Base-by-base conservation (phyloP, 2,888 invertebrate species). In the Lycaena phlaeas region DNA sequence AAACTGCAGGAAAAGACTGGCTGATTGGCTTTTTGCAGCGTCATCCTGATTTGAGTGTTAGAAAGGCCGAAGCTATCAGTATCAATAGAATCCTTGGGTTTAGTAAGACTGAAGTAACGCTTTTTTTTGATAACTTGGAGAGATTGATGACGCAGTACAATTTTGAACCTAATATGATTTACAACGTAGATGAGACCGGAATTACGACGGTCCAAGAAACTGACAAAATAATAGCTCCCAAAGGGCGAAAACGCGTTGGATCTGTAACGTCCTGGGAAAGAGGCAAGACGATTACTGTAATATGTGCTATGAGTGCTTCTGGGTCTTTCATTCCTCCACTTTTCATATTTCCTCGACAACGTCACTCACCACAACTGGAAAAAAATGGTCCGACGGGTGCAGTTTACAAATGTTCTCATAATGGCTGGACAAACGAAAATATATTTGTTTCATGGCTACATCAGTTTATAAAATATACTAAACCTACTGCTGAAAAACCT, bases 41-140 rank as follows among this genome's bases (percentile, higher is more conserved):
- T 11, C 48, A 56, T 50, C 49, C 51, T 40, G 30, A 50, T 44
- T 15, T 53, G 27, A 48, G 48, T 44, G 50, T 54, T 38, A 51
- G 50, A 47, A 53, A 50, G 41, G 42, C 50, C 14, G 48, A 51
- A 49, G 47, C 40, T 11, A 46, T 22, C 14, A 43, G 49, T 25
- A 42, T 40, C 30, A 49, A 47, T 36, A 42, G 47, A 39, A 49
- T 52, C 27, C 44, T 46, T 26, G 49, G 48, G 26, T 48, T 49
- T 29, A 51, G 46, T 14, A 43, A 49, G 27, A 29, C 38, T 17
- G 45, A 48, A 30, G 43, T 49, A 14, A 14, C 40, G 29, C 44
- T 36, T 15, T 51, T 52, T 50, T 49, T 42, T n/a, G 18, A 46
- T 34, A 46, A 47, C 38, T 36, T 50, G 39, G 43, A 44, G 25